Conservation (phyloP, 2,888 invertebrate species). For the Ernsta delagoae region DNA sequence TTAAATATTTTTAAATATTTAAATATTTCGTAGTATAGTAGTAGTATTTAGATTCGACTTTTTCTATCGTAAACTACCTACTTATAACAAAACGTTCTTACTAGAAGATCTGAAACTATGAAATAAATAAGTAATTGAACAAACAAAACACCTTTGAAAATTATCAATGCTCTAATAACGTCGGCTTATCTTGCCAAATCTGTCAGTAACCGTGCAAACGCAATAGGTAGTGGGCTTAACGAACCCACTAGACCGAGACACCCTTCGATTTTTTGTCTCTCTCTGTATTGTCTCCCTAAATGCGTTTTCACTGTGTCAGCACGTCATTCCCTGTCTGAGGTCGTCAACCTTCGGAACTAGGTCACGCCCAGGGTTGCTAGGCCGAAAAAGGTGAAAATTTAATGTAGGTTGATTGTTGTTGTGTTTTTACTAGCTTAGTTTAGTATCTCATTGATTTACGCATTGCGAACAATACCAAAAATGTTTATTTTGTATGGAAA, state of each 20-base stretch:
- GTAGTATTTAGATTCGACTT: no score
- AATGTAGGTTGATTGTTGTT: no score
- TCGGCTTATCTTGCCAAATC: slow-evolving; percentile 19
- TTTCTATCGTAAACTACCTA: no score
- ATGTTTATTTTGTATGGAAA: no score
- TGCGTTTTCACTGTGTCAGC: slow-evolving; percentile 31
- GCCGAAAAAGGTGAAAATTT: not conserved
- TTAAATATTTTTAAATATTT: no score
- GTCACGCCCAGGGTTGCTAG: slow-evolving; percentile 49
- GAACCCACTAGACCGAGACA: slow-evolving; percentile 29
- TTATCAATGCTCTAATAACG: slow-evolving; percentile 16
- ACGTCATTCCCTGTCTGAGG: slow-evolving; percentile 44
- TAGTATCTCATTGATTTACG: no score
- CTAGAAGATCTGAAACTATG: not conserved
- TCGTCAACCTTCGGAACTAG: slow-evolving; percentile 58
- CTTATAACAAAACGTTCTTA: no score
- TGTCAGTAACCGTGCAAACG: slow-evolving; percentile 25
- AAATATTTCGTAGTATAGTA: no score
- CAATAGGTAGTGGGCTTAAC: not conserved
- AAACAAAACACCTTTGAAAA: not conserved
- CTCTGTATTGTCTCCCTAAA: slow-evolving; percentile 40
- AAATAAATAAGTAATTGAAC: not conserved
- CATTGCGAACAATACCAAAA: no score
- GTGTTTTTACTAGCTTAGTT: no score
- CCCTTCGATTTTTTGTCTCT: slow-evolving; percentile 38